Conservation (phyloP, 2,888 invertebrate genomes). For the Ormia ochracea region DNA sequence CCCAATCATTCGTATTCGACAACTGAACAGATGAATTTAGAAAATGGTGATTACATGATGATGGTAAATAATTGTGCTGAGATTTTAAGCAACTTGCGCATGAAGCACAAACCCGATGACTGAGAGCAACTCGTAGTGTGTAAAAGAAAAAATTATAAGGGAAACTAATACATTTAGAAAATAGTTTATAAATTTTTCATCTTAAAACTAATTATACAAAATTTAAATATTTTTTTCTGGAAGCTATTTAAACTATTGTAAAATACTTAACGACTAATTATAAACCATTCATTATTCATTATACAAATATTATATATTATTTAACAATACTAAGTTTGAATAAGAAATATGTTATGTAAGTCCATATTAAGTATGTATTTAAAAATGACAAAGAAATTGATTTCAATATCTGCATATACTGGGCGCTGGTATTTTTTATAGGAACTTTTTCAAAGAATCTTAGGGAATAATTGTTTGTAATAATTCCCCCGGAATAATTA, state of each 20-base stretch:
- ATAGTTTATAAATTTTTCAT: constrained; percentile 43
- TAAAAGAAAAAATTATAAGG: constrained; percentile 62
- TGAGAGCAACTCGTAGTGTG: constrained; percentile 77
- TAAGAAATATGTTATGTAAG: constrained; percentile 13
- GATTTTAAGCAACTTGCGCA: constrained; percentile 79
- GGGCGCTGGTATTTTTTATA: constrained; percentile 45
- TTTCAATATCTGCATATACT: constrained; percentile 21
- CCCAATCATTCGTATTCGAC: constrained; percentile 65
- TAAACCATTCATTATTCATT: constrained; percentile 8
- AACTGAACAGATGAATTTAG: constrained; percentile 70
- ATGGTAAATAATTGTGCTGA: constrained; percentile 82
- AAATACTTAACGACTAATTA: constrained; percentile 48
- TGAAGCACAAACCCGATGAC: constrained; percentile 77
- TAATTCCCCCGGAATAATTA: constrained; percentile 1
- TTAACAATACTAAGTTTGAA: constrained; percentile 36
- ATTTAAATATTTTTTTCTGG: constrained; percentile 19
- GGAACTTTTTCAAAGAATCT: background rate
- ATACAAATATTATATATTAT: constrained; percentile 29
- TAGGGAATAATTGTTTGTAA: background rate
- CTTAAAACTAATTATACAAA: constrained; percentile 46
- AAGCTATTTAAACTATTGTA: constrained; percentile 54
- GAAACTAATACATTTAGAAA: constrained; percentile 34
- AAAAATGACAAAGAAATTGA: background rate
- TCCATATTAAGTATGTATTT: constrained; percentile 23
- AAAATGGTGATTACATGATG: constrained; percentile 78